These are phyloP conservation scores for Paelopatides confundens DNA, from an alignment of 53 echinoderm and acorn worm species.

Conservation along the genomic window DNA sequence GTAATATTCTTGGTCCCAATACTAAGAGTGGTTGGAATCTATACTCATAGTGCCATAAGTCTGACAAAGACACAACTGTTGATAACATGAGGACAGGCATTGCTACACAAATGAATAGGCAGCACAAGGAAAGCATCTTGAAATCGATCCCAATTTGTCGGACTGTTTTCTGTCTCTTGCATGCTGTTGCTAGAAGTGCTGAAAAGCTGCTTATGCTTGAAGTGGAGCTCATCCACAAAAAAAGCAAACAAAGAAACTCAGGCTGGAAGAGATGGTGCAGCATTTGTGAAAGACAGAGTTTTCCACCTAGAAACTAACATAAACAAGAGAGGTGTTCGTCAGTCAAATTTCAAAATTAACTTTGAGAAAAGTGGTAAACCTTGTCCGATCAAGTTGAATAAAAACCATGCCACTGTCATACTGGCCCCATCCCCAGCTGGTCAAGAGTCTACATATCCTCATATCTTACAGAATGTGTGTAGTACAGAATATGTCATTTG, in stretches of 20 bases:
- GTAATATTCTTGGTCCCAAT: slow-evolving; percentile 55
- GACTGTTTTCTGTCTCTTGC: neutral
- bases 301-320: neutral
- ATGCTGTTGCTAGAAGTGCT: slow-evolving; percentile 38
- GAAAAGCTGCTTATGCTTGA: slow-evolving; percentile 69
- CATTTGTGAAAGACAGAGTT: neutral
- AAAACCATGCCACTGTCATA: neutral
- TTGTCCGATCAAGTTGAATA: neutral
- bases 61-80: slow-evolving; percentile 48
- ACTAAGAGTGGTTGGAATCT: slow-evolving; percentile 75
- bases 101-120: slow-evolving; percentile 20
- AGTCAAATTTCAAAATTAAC: neutral
- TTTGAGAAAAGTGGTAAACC: neutral
- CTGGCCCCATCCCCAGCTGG: neutral
- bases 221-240: slow-evolving; percentile 39
- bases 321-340: neutral
- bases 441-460: neutral
- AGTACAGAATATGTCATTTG: neutral
- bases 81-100: slow-evolving; percentile 42
- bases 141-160: neutral
- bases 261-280: neutral
- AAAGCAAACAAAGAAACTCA: slow-evolving; percentile 35
- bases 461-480: slow-evolving; percentile 55
- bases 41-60: slow-evolving; percentile 45
- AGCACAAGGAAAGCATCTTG: too few species aligned